Percentiles rank a stretch among this genome's conserved stretches.
Conservation (phyloP, 2,888 invertebrate species). For the Apodemia mormo region DNA sequence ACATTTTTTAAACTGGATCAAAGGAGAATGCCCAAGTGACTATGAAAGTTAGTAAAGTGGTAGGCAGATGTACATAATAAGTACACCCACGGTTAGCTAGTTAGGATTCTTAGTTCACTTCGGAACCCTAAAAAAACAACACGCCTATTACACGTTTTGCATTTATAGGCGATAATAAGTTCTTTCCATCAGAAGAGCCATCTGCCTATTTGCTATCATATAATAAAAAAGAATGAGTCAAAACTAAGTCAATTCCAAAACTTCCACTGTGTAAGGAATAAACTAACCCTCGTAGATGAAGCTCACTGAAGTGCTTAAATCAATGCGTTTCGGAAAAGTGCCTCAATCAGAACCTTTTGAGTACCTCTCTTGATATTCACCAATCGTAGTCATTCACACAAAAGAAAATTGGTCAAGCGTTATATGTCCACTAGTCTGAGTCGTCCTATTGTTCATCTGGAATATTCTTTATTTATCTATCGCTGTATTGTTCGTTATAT, state of each 20-base stretch:
- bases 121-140: no score
- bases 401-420: slow-evolving; percentile 80
- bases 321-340: slow-evolving; percentile 67
- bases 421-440: slow-evolving; percentile 73
- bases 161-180: no score
- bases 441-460: slow-evolving; percentile 71
- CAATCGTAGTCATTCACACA: slow-evolving; percentile 72
- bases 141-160: no score
- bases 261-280: background rate
- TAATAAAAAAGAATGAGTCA: no score
- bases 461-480: slow-evolving; percentile 36
- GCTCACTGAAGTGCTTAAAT: slow-evolving; percentile 65
- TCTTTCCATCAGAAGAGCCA: no score
- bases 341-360: slow-evolving; percentile 66
- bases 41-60: no score
- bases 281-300: slow-evolving; percentile 20
- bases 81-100: no score
- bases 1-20: no score
- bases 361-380: slow-evolving; percentile 69
- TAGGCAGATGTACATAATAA: no score
- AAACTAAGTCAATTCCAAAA: background rate
- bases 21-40: no score
- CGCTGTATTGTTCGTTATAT: slow-evolving; percentile 1
- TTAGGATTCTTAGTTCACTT: no score
- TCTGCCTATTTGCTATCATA: no score